phyloP scores from a whole-genome alignment of 2,797 vertebrate genomes.

The Anas flavirostris region DNA sequence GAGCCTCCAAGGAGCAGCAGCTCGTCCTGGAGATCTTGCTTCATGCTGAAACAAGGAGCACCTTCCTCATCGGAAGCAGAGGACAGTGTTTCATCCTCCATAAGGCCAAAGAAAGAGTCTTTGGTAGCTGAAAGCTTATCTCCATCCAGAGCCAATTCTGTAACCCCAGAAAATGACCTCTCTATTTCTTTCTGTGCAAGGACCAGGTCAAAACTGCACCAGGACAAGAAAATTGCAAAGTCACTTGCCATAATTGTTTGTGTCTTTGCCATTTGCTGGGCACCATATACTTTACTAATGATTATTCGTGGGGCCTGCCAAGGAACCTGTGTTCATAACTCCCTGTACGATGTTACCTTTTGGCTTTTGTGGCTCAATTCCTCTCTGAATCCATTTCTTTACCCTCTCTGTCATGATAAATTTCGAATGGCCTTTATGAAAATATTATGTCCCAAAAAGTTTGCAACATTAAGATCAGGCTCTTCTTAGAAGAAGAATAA shows the following conservation, averaged over 20 bases:
- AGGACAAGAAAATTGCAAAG: slow-evolving; percentile 88
- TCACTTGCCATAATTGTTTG: slow-evolving; percentile 88
- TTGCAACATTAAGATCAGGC: neutral
- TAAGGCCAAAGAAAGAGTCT: neutral
- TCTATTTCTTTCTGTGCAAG: neutral
- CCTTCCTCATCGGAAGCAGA: neutral
- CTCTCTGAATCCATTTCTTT: slow-evolving; percentile 89
- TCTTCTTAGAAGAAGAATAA: neutral
- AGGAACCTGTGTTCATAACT: slow-evolving; percentile 76
- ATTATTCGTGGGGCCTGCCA: slow-evolving; percentile 84
- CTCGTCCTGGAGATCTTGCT: neutral
- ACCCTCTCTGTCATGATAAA: slow-evolving; percentile 88
- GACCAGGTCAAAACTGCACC: slow-evolving; percentile 75
- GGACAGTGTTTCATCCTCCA: neutral
- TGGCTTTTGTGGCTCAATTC: slow-evolving; percentile 95
- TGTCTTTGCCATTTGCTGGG: slow-evolving; percentile 90
- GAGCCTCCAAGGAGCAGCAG: neutral
- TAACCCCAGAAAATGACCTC: neutral
- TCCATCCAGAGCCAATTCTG: neutral
- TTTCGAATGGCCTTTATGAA: slow-evolving; percentile 87
- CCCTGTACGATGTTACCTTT: slow-evolving; percentile 86
- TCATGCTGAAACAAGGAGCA: neutral
- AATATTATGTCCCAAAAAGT: slow-evolving; percentile 79
- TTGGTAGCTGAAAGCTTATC: neutral
- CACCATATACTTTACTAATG: slow-evolving; percentile 88